Base-by-base conservation (phyloP, 1,140 invertebrate species). In the Apis cerana region DNA sequence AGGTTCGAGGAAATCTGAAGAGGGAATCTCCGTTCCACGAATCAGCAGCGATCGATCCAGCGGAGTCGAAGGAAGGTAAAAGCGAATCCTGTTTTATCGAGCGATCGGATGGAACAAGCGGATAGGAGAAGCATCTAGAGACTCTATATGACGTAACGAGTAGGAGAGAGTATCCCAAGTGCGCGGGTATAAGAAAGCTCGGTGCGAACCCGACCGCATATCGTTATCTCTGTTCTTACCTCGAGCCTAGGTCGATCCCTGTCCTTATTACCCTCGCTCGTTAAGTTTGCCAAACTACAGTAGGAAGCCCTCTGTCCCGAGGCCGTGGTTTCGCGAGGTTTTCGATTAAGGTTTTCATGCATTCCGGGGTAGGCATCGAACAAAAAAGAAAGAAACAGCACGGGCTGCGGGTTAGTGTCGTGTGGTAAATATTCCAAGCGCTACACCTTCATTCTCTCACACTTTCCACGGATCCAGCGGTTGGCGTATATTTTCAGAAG, bases 211-310 rank as follows among this genome's bases (percentile, higher is more conserved):
- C 33, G 33, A 33, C 33, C 3, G 3, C 33, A 4, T 33, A 33
- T 33, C 33, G 33, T 43, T 43, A 43, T 43, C 33, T 33, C 11
- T 17, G 5, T 23, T 79, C 88, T 89, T 91, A 91, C 89, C 91
- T 91, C 87, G 80, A 90, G 52, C 80, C 79, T 85, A 56, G 82
- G 88, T 74, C 65, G 82, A 80, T 90, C 85, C 85, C 82, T 85
- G 68, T 90, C 88, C 82, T 89, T 89, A 91, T 89, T 89, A 91
- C 89, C 86, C 80, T 79, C 80, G 85, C 80, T 88, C 74, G 89
- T 89, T 91, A 93, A 90, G 91, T 92, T 91, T 89, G 92, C 93
- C 92, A 94, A 92, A 91, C 92, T 93, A 93, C 90, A 93, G 91
- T 93, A 94, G 89, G 92, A 94, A 89, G 92, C 92, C 83, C 92